Conservation (phyloP, 2,113 vertebrate genomes). For the Mormyrus lacerda region DNA sequence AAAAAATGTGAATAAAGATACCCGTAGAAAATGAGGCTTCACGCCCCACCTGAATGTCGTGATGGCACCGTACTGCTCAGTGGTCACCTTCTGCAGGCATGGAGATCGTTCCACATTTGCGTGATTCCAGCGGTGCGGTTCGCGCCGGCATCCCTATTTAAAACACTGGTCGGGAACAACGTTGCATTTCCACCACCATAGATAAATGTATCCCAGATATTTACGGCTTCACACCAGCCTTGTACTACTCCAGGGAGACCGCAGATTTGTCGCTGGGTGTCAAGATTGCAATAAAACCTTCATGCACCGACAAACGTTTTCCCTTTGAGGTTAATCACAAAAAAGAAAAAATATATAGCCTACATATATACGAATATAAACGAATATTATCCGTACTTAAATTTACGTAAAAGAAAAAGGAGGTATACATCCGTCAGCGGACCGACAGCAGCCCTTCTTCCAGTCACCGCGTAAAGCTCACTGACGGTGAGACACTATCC, state of each 20-base stretch:
- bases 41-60: background rate
- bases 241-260: background rate
- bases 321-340: background rate
- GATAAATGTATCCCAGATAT: background rate
- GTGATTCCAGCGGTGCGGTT: slow-evolving; percentile 32
- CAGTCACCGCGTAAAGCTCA: background rate
- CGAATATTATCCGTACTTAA: background rate
- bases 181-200: background rate
- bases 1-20: background rate
- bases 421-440: background rate
- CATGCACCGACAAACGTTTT: background rate
- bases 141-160: slow-evolving; percentile 46
- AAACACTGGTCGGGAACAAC: slow-evolving; percentile 10
- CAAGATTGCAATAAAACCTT: background rate
- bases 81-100: slow-evolving; percentile 33
- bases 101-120: slow-evolving; percentile 26
- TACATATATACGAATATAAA: too few relatives aligned
- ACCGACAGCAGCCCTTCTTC: background rate
- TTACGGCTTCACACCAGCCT: background rate
- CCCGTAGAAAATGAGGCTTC: slow-evolving; percentile 5
- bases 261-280: background rate
- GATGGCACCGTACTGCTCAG: background rate
- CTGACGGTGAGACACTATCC: background rate
- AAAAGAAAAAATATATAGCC: background rate
- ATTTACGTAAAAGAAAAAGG: background rate